Base-by-base conservation (phyloP, 2,888 invertebrate species). In the Rhingia rostrata region DNA sequence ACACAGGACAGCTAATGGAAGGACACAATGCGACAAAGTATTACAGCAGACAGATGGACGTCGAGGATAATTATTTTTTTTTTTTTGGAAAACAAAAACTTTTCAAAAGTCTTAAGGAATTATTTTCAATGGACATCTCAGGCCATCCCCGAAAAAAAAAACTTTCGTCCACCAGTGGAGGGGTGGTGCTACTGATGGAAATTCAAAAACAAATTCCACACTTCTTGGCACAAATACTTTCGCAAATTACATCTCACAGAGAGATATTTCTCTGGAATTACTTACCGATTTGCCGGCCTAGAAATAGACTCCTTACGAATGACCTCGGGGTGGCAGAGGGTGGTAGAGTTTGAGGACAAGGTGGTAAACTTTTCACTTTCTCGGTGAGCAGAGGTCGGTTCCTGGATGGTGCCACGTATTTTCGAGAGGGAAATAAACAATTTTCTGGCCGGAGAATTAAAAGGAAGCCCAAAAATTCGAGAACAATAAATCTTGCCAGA, bases 351-450 rank as follows among this genome's bases (percentile, higher is more conserved):
- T 22, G 22, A 2, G 22, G 22, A 22, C 22, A 43, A 63, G 47
- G 56, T 63, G 54, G 54, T 32, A 56, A 73, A 73, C 61, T 72
- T 61, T 72, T 72, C 41, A 61, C 43, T 61, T 70, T 37, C 32
- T 56, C 9, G 45, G 9, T 37, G 47, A 7, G 39, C 49, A 39
- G 14, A 10, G 9, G 6, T n/a, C 10, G 1, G 4, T 30, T 5
- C 12, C 2, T 22, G 22, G 22, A 22, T 22, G 22, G 2, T 30
- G 7, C 39, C 54, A 4, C 9, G 22, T 12, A 33, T 12, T 12
- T 9, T 39, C 22, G 22, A 22, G 22, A 7, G 39, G 39, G n/a
- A 67, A 45, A 43, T 32, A 67, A 67, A 67, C 47, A 43, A 54
- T 45, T 54, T 67, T 33, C 12, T n/a, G 37, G 5, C 30, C 37